Conservation (phyloP, 2,113 vertebrate species). For the Solenodon paradoxus region DNA sequence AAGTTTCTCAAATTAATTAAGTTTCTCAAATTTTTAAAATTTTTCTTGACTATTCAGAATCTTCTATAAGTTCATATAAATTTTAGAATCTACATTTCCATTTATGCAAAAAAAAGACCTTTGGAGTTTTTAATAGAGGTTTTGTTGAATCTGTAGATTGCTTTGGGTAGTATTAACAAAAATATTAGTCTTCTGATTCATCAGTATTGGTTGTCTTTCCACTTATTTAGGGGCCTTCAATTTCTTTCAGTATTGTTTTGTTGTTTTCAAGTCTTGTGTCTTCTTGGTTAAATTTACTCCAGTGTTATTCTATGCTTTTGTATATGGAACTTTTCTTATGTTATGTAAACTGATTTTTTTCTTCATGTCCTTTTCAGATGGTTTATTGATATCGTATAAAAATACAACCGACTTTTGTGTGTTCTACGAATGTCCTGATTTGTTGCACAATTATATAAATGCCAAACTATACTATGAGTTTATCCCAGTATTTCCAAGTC, state of each 20-base stretch:
- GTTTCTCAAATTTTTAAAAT: not conserved
- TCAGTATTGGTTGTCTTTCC: not conserved
- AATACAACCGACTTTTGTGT: not conserved
- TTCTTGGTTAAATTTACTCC: slow-evolving; percentile 7
- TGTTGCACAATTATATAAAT: not conserved
- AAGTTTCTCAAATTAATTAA: not conserved
- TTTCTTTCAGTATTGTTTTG: not conserved
- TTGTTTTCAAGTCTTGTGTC: not conserved
- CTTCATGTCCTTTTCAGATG: not conserved
- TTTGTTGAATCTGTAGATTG: not conserved
- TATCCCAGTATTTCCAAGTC: not conserved
- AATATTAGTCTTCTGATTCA: not conserved
- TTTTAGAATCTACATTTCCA: not conserved
- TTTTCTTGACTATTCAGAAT: not conserved
- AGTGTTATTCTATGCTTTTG: not conserved
- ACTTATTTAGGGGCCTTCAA: not conserved
- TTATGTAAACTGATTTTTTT: not conserved
- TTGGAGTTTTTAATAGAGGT: not conserved
- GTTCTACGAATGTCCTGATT: not conserved
- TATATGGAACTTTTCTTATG: not conserved
- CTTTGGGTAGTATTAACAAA: not conserved
- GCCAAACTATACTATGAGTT: not conserved
- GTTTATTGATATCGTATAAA: not conserved
- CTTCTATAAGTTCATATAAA: not conserved
- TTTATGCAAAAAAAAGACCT: not conserved